Percentiles rank a stretch among this genome's conserved stretches.
Conservation (phyloP, 2,888 invertebrate genomes). For the Eudasyphora cyanicolor region DNA sequence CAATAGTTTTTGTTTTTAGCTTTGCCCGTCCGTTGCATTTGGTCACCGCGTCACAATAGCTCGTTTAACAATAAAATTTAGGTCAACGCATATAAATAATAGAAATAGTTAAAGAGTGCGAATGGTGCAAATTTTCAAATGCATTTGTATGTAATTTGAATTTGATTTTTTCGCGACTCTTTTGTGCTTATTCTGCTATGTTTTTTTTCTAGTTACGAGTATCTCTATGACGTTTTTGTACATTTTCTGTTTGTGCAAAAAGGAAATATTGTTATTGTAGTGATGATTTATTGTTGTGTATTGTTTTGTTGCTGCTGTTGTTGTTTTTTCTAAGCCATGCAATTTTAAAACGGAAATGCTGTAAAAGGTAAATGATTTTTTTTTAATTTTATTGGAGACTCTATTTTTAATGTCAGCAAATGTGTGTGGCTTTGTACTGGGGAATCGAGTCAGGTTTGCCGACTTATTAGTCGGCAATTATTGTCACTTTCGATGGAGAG, state of each 20-base stretch:
- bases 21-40: not conserved
- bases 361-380: not conserved
- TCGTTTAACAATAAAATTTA: conserved; percentile 64
- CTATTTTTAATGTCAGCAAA: not conserved
- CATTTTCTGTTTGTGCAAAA: not conserved
- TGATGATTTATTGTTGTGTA: not conserved
- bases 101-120: conserved; percentile 20
- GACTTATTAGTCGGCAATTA: no score
- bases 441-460: not conserved
- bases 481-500: not conserved
- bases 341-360: conserved; percentile 27
- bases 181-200: not conserved
- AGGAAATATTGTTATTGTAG: conserved; percentile 22
- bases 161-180: not conserved
- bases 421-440: not conserved
- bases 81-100: conserved; percentile 62
- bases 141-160: conserved; percentile 20
- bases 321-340: not conserved
- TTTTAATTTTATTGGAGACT: not conserved
- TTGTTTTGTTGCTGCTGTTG: not conserved
- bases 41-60: conserved; percentile 42
- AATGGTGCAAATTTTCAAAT: conserved; percentile 5
- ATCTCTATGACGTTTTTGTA: not conserved
- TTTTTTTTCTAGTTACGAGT: not conserved
- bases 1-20: not conserved